A percentile compares a stretch with the other conserved stretches of the same genome.
These are phyloP conservation scores for Montifringilla adamsi DNA, from an alignment of 2,113 vertebrate genomes.

Conservation along the genomic window DNA sequence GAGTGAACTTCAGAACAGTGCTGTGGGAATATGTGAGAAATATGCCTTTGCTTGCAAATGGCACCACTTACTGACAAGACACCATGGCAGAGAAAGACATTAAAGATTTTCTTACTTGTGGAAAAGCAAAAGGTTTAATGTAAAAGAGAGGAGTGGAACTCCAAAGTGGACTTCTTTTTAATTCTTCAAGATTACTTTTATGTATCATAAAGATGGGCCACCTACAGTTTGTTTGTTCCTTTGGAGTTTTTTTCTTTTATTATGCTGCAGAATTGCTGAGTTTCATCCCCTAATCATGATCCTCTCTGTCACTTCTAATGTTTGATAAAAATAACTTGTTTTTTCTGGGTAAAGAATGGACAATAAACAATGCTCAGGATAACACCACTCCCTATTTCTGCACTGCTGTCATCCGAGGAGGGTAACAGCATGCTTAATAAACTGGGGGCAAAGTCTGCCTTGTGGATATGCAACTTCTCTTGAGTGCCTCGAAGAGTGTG, in stretches of 20 bases:
- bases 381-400: not conserved
- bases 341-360: not conserved
- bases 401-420: not conserved
- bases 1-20: not conserved
- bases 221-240: not conserved
- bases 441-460: not conserved
- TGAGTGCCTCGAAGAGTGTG: not conserved
- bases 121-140: not conserved
- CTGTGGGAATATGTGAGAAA: not conserved
- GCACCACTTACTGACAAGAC: not conserved
- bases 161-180: not conserved
- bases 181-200: not conserved
- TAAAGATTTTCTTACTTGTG: not conserved
- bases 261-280: not conserved
- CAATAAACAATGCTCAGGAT: not conserved
- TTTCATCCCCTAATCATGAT: not conserved
- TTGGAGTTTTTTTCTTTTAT: not conserved
- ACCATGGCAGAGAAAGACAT: not conserved
- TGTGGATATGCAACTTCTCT: not conserved
- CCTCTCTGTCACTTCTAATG: not conserved
- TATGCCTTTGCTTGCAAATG: not conserved
- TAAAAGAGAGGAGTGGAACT: not conserved
- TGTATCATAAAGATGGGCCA: not conserved
- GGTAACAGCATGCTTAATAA: not conserved
- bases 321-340: not conserved